Evolutionary conservation across 2,113 vertebrate species (phyloP).

Genomic region (Laterallus jamaicensis): DNA sequence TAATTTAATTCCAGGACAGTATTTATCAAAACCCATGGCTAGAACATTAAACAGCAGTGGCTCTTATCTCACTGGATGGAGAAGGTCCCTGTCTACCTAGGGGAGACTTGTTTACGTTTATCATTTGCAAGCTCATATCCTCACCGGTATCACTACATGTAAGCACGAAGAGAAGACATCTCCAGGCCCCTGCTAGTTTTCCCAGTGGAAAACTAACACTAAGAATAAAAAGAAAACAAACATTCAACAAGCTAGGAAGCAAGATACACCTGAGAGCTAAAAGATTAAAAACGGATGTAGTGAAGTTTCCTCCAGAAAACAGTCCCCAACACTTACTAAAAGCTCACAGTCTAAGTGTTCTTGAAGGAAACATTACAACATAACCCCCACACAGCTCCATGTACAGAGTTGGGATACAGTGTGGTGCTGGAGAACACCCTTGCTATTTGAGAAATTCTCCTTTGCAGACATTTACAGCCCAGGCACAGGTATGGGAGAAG

Average conservation of each 20-base stretch:
- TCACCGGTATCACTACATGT: not conserved
- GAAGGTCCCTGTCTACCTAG: not conserved
- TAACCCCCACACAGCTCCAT: not conserved
- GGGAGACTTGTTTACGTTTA: not conserved
- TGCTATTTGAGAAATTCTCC: not conserved
- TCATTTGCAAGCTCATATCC: not conserved
- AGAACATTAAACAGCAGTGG: conserved; percentile 1
- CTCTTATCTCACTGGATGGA: not conserved
- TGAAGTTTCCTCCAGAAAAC: not conserved
- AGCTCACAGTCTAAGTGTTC: not conserved
- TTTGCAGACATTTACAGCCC: not conserved
- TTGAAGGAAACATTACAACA: not conserved
- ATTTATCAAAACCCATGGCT: not conserved
- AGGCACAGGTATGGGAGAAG: not conserved
- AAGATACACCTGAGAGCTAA: not conserved
- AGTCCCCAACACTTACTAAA: not conserved
- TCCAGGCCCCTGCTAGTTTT: not conserved
- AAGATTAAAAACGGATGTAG: not conserved
- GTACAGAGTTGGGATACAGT: not conserved
- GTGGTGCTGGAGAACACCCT: not conserved
- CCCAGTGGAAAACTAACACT: not conserved
- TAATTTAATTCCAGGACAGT: conserved; percentile 25
- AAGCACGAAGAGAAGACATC: not conserved
- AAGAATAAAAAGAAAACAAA: not conserved
- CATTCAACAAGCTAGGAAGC: not conserved